These are phyloP conservation scores for Corythucha ciliata DNA, from an alignment of 2,888 invertebrate genomes.

Conservation along the genomic window DNA sequence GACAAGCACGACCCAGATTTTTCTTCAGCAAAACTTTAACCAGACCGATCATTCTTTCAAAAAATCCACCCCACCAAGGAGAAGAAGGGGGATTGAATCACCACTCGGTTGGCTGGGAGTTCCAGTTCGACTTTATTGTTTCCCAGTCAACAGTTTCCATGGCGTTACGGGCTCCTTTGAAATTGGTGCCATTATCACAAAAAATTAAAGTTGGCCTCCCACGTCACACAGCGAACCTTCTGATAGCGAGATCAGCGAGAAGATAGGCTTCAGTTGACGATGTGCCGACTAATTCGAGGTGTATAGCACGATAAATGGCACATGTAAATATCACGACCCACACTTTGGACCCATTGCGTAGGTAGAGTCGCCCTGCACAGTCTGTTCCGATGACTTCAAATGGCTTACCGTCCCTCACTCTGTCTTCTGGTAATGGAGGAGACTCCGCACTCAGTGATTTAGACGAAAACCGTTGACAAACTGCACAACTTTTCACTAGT, in stretches of 20 bases:
- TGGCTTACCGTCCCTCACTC: neutral
- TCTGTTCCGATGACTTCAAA: neutral
- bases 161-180: neutral
- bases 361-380: neutral
- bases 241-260: conserved; percentile 30
- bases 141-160: neutral
- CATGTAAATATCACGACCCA: neutral
- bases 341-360: neutral
- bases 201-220: conserved; percentile 30
- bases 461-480: conserved; percentile 30
- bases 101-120: neutral
- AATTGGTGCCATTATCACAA: conserved; percentile 1
- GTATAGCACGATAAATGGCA: neutral
- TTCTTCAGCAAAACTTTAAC: conserved; percentile 20
- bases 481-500: conserved; percentile 18
- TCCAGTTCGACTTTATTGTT: neutral
- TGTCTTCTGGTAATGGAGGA: conserved; percentile 25
- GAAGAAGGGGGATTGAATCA: conserved; percentile 27
- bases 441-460: conserved; percentile 31
- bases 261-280: conserved; percentile 33
- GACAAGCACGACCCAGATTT: conserved; percentile 18
- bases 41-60: conserved; percentile 31
- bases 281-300: conserved; percentile 9
- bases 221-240: conserved; percentile 34
- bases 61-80: conserved; percentile 44